Base-by-base conservation (phyloP, 2,113 vertebrate species). In the Montifringilla adamsi region DNA sequence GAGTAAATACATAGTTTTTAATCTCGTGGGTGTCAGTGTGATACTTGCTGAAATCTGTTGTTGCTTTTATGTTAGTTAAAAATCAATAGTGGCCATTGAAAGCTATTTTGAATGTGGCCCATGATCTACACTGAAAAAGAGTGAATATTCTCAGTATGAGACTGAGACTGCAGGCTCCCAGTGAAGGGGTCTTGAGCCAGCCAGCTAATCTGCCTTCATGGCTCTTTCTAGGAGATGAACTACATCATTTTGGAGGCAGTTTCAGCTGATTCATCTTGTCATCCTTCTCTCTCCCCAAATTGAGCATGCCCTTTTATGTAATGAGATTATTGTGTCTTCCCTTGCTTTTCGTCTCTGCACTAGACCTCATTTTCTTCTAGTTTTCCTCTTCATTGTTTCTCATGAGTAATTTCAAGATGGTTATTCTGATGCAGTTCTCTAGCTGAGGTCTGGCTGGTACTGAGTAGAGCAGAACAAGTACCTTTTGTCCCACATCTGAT, bases 181-280 rank as follows among this genome's bases (percentile, higher is more conserved):
- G 46, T 10, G 55, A 50, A 80, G 59, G 59, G 27, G 39, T 87
- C 74, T 93, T 87, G 50, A 69, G 70, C 77, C 68, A 77, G 35
- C 50, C 72, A 84, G 68, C 68, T 89, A 28, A 80, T 86, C 68
- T 84, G 35, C 67, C 80, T 94, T 86, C 76, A 13, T 63, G 64
- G 63, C 46, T 80, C 53, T 74, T 90, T 77, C 50, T 59, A 13
- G n/a, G 31, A 43, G 27, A 63, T 23, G 31, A 78, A 31, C 43
- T 47, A 15, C 41, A 60, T 77, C 3, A 23, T 23, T 94, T 96
- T 88, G 92, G 50, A 39, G 88, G 76, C 72, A 28, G 43, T 81
- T 97, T 90, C 68, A 88, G 56, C 80, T 74, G 83, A 93, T 89
- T 67, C 35, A 26, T 88, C 30, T 77, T 90, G 72, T 70, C 55